Evolutionary conservation across 2,888 invertebrate genomes (phyloP), one percentile per base, ranked within the genome.

Genomic region (Pyrrhia umbra): DNA sequence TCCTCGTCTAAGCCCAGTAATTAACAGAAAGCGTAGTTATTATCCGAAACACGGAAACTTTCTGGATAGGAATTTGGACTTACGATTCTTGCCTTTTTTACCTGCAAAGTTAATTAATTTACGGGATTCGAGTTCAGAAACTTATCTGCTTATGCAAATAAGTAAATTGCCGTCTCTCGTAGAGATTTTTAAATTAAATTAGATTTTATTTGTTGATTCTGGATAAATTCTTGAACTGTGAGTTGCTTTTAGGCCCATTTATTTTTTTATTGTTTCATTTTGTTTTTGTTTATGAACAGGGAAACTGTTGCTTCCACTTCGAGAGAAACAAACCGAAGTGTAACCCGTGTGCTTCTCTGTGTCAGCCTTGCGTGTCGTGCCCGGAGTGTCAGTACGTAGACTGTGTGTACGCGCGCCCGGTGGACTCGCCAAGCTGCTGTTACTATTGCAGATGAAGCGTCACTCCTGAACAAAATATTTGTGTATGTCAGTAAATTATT

Each of bases 51-150:
- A 88, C 77, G 79, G 81, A 84, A 90, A 90, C 86, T 91, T 92
- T 86, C 75, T 77, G 84, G 84, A 86, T 83, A 79, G 79, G 86
- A 89, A 87, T 88, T 89, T 83, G 78, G 82, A 81, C 84, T 87
- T 82, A 79, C 80, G 82, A 88, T 90, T 87, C 80, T 60, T 80
- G 78, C 77, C 77, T 88, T 91, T 90, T 92, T 91, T 90, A 88
- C 89, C 89, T 89, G 84, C 75, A 80, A 90, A 92, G 89, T 90
- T 88, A 90, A 92, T 92, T 92, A 90, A 92, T 92, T 92, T 90
- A 89, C 87, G 86, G 79, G 83, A 85, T 87, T 86, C 78, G 76
- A 89, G 85, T 88, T 82, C 47, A 79, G 77, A 82, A 90, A 89
- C 84, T 92, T 88, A 85, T 88, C 87, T 88, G 85, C 87, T 91